These are phyloP conservation scores for Amphimallon solstitiale DNA, from an alignment of 2,888 invertebrate genomes.

Conservation along the genomic window DNA sequence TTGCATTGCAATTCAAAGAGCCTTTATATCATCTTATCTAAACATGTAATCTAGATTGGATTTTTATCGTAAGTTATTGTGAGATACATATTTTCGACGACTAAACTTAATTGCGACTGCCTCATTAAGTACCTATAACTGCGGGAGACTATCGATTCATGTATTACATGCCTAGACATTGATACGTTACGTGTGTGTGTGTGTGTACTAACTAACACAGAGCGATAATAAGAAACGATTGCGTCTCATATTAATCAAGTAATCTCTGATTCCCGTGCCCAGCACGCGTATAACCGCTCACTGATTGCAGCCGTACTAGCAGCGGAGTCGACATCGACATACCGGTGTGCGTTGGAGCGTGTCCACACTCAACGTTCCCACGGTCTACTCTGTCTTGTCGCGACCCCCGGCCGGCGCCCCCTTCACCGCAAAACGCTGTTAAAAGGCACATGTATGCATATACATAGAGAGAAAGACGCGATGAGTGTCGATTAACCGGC, in stretches of 20 bases:
- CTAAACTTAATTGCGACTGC: no score
- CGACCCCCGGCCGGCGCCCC: not conserved
- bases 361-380: slow-evolving; percentile 11
- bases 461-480: not conserved
- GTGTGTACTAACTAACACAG: no score
- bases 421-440: not conserved
- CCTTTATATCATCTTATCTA: no score
- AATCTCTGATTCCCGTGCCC: slow-evolving; percentile 27
- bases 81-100: no score
- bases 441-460: no score
- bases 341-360: not conserved
- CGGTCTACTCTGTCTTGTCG: slow-evolving; percentile 26
- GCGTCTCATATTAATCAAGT: slow-evolving; percentile 28
- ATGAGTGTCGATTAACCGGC: slow-evolving; percentile 26
- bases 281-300: slow-evolving; percentile 30
- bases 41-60: no score
- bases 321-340: not conserved
- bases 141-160: no score
- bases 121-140: no score
- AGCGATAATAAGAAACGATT: slow-evolving; percentile 20
- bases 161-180: no score
- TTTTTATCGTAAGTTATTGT: no score
- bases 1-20: no score
- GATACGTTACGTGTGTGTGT: no score
- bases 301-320: slow-evolving; percentile 22